Evolutionary conservation across 2,888 invertebrate genomes (phyloP).

Genomic region (Pterostichus niger): DNA sequence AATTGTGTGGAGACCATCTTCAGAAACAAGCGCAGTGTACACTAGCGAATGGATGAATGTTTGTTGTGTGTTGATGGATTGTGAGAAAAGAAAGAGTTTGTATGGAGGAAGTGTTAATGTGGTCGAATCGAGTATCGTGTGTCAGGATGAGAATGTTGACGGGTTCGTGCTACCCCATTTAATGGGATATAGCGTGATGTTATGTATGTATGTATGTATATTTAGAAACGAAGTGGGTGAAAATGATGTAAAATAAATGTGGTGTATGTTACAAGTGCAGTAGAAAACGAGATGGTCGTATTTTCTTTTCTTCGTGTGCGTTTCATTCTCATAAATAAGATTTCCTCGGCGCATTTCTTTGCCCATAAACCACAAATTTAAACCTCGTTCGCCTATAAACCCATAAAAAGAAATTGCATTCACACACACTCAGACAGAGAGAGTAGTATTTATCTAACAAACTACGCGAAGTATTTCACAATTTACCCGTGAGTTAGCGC

Average conservation of each 20-base stretch:
- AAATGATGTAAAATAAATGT: neutral
- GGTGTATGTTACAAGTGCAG: neutral
- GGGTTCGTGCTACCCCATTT: no score
- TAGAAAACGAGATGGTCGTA: neutral
- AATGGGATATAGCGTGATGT: no score
- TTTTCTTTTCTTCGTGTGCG: neutral
- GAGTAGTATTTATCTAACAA: constrained; percentile 34
- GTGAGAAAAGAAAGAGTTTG: no score
- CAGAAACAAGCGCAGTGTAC: no score
- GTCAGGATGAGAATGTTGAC: no score
- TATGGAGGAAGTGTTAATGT: no score
- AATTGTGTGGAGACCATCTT: no score
- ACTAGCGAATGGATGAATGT: no score
- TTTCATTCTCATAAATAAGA: constrained; percentile 13
- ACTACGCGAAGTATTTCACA: constrained; percentile 34
- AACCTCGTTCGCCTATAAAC: constrained; percentile 38
- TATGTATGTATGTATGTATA: no score
- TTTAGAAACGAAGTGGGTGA: no score
- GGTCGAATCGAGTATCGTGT: no score
- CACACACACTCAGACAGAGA: neutral
- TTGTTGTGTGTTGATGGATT: no score
- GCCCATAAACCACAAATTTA: constrained; percentile 47
- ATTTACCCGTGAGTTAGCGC: constrained; percentile 24
- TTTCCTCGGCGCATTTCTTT: neutral
- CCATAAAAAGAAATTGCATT: constrained; percentile 50